Conservation (phyloP, 2,888 invertebrate species). For the Macrophya alboannulata region DNA sequence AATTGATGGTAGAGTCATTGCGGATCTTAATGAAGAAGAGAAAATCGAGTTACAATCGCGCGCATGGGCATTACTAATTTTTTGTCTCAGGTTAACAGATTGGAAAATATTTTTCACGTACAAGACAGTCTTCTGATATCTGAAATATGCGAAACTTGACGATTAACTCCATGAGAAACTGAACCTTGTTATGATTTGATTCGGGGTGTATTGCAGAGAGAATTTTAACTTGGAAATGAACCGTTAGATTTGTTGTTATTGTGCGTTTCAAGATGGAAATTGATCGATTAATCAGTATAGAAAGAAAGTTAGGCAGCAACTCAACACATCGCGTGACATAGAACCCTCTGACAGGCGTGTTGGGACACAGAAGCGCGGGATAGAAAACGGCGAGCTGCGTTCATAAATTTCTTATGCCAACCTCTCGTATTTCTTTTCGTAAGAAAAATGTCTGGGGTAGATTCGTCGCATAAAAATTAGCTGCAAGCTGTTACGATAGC, state of each 20-base stretch:
- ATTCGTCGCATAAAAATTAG: slow-evolving; percentile 59
- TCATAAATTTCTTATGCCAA: slow-evolving; percentile 13
- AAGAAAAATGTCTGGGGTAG: not conserved
- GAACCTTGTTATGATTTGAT: too few relatives aligned
- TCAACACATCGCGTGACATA: slow-evolving; percentile 42
- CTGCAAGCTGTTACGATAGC: slow-evolving; percentile 48
- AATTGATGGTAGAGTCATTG: not conserved
- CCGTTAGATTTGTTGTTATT: not conserved
- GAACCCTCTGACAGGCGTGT: slow-evolving; percentile 18
- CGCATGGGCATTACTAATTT: not conserved
- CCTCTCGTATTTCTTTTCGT: not conserved
- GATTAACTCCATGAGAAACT: not conserved
- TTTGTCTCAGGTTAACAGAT: not conserved
- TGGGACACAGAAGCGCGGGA: slow-evolving; percentile 28
- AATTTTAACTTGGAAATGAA: not conserved
- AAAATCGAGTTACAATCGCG: not conserved
- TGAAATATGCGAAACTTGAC: too few relatives aligned
- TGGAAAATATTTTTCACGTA: not conserved
- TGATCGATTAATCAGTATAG: slow-evolving; percentile 24
- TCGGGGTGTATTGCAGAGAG: not conserved
- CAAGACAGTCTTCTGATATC: not conserved
- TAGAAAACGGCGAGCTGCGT: not conserved
- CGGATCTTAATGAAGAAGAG: not conserved
- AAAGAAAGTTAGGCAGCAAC: slow-evolving; percentile 17
- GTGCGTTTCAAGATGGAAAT: not conserved